Conservation (phyloP, 1,140 invertebrate species). For the Hylaeus volcanicus region DNA sequence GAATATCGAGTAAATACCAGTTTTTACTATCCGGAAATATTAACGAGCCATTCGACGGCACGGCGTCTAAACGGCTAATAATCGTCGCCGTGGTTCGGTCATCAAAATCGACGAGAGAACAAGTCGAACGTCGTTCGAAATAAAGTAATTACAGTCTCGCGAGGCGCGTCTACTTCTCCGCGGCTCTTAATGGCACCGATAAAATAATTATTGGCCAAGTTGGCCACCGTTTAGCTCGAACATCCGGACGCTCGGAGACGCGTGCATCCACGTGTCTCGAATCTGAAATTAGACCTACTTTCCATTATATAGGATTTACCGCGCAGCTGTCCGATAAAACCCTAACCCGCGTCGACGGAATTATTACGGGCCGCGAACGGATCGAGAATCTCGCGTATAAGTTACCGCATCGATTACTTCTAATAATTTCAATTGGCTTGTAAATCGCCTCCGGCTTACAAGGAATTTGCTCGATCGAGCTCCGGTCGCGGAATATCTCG, state of each 20-base stretch:
- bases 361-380: neutral
- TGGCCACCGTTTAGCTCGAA: slow-evolving; percentile 29
- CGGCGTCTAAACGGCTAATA: slow-evolving; percentile 42
- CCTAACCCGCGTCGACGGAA: neutral
- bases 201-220: slow-evolving; percentile 42
- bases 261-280: neutral
- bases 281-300: neutral
- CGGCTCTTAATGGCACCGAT: slow-evolving; percentile 28
- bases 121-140: slow-evolving; percentile 22
- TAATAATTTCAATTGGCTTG: slow-evolving; percentile 20
- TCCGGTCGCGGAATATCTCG: neutral
- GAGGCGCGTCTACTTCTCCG: neutral
- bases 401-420: slow-evolving; percentile 29
- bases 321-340: neutral
- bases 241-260: neutral
- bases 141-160: slow-evolving; percentile 40
- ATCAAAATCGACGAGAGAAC: slow-evolving; percentile 12
- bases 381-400: neutral
- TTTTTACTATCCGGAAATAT: neutral
- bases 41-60: slow-evolving; percentile 18
- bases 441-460: slow-evolving; percentile 12
- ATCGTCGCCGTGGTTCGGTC: slow-evolving; percentile 10
- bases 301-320: neutral
- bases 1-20: neutral
- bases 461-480: neutral